Base-by-base conservation (phyloP, 2,888 invertebrate species). In the Sinodicranocentrus sp. region DNA sequence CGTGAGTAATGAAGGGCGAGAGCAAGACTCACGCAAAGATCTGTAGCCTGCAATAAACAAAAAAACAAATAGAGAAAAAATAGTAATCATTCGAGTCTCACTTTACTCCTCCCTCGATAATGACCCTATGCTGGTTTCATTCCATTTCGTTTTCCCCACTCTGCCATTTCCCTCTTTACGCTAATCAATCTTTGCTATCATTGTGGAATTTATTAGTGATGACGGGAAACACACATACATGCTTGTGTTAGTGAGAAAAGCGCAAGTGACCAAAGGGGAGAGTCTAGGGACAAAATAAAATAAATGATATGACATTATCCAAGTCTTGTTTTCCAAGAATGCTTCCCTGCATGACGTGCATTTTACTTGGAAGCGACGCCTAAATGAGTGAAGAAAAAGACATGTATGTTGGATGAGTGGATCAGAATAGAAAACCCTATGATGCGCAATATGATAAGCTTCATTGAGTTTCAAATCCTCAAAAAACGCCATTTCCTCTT, bases 1-100 rank as follows among this genome's bases (percentile, higher is more conserved):
- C 94, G 92, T 44, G 94, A 91, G 89, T 93, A 94, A 89, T 94
- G 94, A 72, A 94, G 90, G 2, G 93, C 92, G 86, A 94, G 91
- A 1, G 93, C 93, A 75, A 94, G 90, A 1, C 93, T 92, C 89
- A 92, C 91, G 89, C 94, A 94, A 70, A 94, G 89, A 89, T 93
- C 93, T 0, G 92, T 90, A 87, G 93, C 93, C 93, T 93, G 91
- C 3, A 85, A 84, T 23, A 65, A 13, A 75, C 63, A 61, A 76
- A 59, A 76, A 70, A 48, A n/a, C 19, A 48, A 68, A 13, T 68
- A 68, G 48, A 48, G n/a, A 54, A 28, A 54, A 65, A 72, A 10
- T 21, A 54, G 19, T n/a, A n/a, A 28, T 28, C 28, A 61, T 25
- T 48, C 17, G 2, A 10, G 13, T 54, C 23, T 54, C 54, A 5